Evolutionary conservation across 2,888 invertebrate genomes (phyloP), one percentile per base, ranked within the genome.

Genomic region (Liopterus haemorrhoidalis): DNA sequence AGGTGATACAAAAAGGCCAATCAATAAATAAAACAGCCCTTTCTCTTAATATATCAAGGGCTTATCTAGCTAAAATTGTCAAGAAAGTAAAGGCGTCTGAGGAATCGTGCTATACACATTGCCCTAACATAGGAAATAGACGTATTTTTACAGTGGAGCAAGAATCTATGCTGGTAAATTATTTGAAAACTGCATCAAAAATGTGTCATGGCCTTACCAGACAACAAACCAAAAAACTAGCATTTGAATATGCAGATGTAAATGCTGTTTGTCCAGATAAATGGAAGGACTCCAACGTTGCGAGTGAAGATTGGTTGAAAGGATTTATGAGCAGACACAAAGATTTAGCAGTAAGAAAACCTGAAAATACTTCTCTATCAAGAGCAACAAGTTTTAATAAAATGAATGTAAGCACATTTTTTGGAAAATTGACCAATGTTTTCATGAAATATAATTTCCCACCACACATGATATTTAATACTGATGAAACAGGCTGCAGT

Each of bases 151-250:
- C 50, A 43, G 22, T 39, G 28, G 49, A 52, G 22, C 50, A 52
- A 22, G 49, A 46, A 30, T 47, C 33, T 24, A 42, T 48, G 42
- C 43, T 50, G 16, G 52, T 35, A 31, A 40, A 50, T 48, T 52
- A 49, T 44, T 48, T 46, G 8, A 51, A 51, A 38, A 51, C 50
- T 41, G 49, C 52, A 35, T 47, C 49, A 35, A 51, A 52, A 49
- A 52, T 52, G 50, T 52, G 50, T 42, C 42, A 49, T 49, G 50
- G 52, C 36, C 32, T 51, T 32, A 48, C 52, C 30, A 52, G 45
- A 33, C 15, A 32, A 4, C 46, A 52, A 49, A 42, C 49, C 36
- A 52, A 42, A 41, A 48, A 52, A 44, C 41, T 46, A 24, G 46
- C 49, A 35, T 52, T 41, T 50, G 31, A 50, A 37, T 52, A 47